phyloP scores from a whole-genome alignment of 2,888 invertebrate genomes.

The Monochamus alternatus region DNA sequence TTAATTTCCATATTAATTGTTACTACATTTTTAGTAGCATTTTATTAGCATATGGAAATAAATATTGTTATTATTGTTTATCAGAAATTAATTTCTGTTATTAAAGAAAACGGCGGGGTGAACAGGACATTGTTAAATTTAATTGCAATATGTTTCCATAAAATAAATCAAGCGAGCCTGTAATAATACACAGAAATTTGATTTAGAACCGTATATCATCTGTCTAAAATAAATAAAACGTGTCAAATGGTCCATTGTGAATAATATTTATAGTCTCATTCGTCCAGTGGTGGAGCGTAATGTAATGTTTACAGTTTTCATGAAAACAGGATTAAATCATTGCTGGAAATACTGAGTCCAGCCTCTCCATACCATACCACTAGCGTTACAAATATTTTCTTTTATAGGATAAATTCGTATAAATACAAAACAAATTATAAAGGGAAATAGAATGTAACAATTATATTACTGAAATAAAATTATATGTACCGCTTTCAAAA shows the following conservation, averaged over 20 bases:
- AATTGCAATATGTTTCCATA: slow-evolving; percentile 17
- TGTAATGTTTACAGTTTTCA: slow-evolving; percentile 23
- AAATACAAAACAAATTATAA: no score
- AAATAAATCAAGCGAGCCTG: slow-evolving; percentile 14
- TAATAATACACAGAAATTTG: slow-evolving; percentile 24
- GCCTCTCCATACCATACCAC: slow-evolving; percentile 1
- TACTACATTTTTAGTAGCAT: no score
- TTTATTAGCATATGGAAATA: not conserved
- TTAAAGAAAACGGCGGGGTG: not conserved
- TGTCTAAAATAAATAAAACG: slow-evolving; percentile 31
- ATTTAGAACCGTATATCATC: slow-evolving; percentile 28
- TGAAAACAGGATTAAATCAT: slow-evolving; percentile 27
- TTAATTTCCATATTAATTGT: no score
- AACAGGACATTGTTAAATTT: slow-evolving; percentile 20
- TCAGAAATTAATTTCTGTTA: slow-evolving; percentile 1
- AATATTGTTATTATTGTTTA: not conserved
- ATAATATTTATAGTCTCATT: slow-evolving; percentile 32
- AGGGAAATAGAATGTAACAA: no score
- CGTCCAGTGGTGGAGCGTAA: slow-evolving; percentile 31
- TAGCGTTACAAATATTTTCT: slow-evolving; percentile 2
- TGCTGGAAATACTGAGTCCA: slow-evolving; percentile 26
- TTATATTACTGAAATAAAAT: no score
- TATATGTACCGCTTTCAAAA: no score
- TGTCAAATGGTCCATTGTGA: slow-evolving; percentile 34
- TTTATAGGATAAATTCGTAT: not conserved